These are phyloP conservation scores for Chaetodon trifasciatus DNA, from an alignment of 2,797 vertebrate genomes.

Conservation along the genomic window DNA sequence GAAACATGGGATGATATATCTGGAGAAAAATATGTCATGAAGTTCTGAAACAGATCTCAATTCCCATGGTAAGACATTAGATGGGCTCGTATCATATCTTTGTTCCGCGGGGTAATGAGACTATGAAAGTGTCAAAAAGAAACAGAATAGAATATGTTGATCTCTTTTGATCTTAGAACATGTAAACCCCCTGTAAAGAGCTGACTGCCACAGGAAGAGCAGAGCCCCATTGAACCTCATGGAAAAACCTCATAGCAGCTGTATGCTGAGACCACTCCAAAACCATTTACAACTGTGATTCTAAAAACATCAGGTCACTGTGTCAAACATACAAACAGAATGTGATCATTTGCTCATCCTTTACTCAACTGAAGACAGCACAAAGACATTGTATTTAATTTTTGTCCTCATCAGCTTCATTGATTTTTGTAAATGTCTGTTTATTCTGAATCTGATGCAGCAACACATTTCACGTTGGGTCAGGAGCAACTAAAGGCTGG, in stretches of 20 bases:
- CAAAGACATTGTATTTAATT: too few relatives aligned
- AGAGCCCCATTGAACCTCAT: neutral
- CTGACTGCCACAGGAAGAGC: neutral
- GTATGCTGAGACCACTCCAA: neutral
- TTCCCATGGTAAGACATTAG: neutral
- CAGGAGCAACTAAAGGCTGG: too few relatives aligned
- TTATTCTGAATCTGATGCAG: too few relatives aligned
- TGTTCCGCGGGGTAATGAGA: neutral
- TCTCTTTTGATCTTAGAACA: constrained; percentile 18
- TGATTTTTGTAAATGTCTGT: too few relatives aligned
- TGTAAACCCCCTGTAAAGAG: neutral
- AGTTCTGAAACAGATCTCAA: neutral
- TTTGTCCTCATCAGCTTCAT: too few relatives aligned
- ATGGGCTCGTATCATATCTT: neutral
- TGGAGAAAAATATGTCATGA: neutral
- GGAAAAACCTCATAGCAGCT: neutral
- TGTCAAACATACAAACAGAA: too few relatives aligned
- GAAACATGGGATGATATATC: neutral
- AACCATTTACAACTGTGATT: neutral
- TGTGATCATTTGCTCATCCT: too few relatives aligned
- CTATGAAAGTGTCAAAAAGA: neutral
- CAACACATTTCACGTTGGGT: too few relatives aligned
- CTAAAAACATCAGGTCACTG: too few relatives aligned
- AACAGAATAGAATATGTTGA: neutral
- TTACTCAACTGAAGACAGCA: too few relatives aligned